phyloP scores from a whole-genome alignment of 1,140 invertebrate species.

The Conopomorpha cramerella region DNA sequence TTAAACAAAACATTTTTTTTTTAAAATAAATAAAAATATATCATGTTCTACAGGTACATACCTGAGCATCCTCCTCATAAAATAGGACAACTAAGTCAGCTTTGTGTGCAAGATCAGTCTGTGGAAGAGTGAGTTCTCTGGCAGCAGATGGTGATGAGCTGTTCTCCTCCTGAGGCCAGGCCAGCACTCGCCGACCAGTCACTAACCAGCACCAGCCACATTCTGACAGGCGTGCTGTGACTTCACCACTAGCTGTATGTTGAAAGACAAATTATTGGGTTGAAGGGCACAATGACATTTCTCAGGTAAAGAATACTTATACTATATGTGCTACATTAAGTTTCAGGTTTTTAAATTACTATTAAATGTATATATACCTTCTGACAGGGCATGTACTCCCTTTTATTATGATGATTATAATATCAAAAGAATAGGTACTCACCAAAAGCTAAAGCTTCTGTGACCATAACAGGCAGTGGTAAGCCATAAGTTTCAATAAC shows the following conservation, averaged over 20 bases:
- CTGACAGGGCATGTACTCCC: too few relatives aligned
- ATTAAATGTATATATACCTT: too few relatives aligned
- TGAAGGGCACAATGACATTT: too few relatives aligned
- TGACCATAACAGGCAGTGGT: slow-evolving; percentile 82
- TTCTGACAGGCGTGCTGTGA: slow-evolving; percentile 57
- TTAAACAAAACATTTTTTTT: background rate
- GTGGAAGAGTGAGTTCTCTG: slow-evolving; percentile 82
- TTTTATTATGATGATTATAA: slow-evolving; percentile 10
- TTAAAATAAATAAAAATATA: too few relatives aligned
- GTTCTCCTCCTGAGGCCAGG: slow-evolving; percentile 78
- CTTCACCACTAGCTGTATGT: slow-evolving; percentile 59
- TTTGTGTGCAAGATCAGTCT: slow-evolving; percentile 89
- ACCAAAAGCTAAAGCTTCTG: slow-evolving; percentile 86
- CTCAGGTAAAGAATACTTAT: too few relatives aligned
- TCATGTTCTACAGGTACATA: too few relatives aligned
- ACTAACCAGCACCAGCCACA: slow-evolving; percentile 79
- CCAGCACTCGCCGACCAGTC: slow-evolving; percentile 78
- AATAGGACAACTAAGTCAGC: slow-evolving; percentile 88
- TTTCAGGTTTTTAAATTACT: too few relatives aligned
- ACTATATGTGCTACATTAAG: too few relatives aligned
- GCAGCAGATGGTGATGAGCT: slow-evolving; percentile 20
- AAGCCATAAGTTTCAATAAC: slow-evolving; percentile 77
- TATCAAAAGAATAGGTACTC: slow-evolving; percentile 35
- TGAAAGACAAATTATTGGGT: too few relatives aligned
- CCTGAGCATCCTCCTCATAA: slow-evolving; percentile 68